Base-by-base conservation (phyloP, 37 sponge, comb jelly and placozoan species). In the Petrosia ficiformis region DNA sequence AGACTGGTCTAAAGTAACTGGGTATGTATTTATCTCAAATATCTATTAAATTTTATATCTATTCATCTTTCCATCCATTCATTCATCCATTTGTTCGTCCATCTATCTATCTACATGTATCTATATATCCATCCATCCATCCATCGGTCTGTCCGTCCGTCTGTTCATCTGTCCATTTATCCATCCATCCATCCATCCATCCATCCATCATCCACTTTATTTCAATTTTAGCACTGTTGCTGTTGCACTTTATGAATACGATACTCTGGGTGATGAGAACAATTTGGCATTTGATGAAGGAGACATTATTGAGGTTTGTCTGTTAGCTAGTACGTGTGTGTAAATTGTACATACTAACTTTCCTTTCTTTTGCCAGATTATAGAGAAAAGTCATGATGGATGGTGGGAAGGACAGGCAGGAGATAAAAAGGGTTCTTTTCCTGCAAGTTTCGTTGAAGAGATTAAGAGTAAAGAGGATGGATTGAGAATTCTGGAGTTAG, bases 381-480 rank as follows among this genome's bases (percentile, higher is more conserved):
- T 61, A 42, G 87, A 80, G 79, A 91, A 91, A 71, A 76, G 82
- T 69, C 70, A 59, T n/a, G 91, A 91, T 78, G 91, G 91, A 26
- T 91, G 91, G 91, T 91, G 91, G 86, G 86, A 77, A 25, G 91
- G 87, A n/a, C 74, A 52, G 33, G 44, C 82, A 2, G 71, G 61
- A 30, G 87, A 71, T 4, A 67, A 74, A 30, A 66, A 64, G 6
- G 91, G 91, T 25, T 78, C 68, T 4, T 86, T 91, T 38, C 91
- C 91, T 11, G 91, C 87, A 58, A 91, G 91, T 59, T 91, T 91
- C 82, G 91, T 91, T 34, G 77, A 80, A 77, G 80, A 74, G 76
- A 75, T 86, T 6, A 59, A 75, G 54, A 52, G 59, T 56, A 86
- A 75, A 31, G 86, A 86, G 10, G 86, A 86, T 48, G 42, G 26